Evolutionary conservation across 2,888 invertebrate genomes (phyloP).

Genomic region (Acrobasis repandana): DNA sequence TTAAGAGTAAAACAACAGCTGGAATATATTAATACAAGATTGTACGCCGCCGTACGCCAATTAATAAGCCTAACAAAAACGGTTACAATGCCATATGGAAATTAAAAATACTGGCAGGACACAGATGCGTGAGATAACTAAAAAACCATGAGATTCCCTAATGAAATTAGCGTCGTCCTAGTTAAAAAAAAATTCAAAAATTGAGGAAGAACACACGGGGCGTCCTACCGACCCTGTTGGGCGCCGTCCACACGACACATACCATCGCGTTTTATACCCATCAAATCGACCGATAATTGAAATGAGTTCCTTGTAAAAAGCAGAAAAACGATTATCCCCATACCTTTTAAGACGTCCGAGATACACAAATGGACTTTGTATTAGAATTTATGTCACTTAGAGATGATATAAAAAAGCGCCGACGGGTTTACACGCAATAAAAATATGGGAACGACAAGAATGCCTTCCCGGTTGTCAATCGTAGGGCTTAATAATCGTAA

Average conservation of each 20-base stretch:
- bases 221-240: conserved; percentile 70
- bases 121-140: conserved; percentile 63
- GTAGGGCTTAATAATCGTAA: conserved; percentile 80
- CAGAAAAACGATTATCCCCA: conserved; percentile 81
- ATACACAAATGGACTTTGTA: conserved; percentile 83
- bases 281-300: conserved; percentile 82
- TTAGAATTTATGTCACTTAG: conserved; percentile 83
- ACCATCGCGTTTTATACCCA: conserved; percentile 76
- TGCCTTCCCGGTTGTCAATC: conserved; percentile 80
- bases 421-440: conserved; percentile 82
- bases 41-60: too few species aligned
- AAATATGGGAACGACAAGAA: conserved; percentile 79
- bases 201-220: conserved; percentile 48
- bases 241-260: conserved; percentile 75
- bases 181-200: conserved; percentile 67
- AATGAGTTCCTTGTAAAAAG: conserved; percentile 83
- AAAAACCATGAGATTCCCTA: conserved; percentile 60
- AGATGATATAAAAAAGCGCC: conserved; percentile 80
- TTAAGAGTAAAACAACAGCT: too few species aligned
- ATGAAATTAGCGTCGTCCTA: conserved; percentile 79
- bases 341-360: conserved; percentile 82
- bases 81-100: conserved; percentile 56
- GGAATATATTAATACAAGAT: too few species aligned
- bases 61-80: conserved; percentile 31
- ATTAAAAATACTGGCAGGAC: conserved; percentile 66